phyloP scores from a whole-genome alignment of 2,113 vertebrate genomes.

The Smithornis capensis region DNA sequence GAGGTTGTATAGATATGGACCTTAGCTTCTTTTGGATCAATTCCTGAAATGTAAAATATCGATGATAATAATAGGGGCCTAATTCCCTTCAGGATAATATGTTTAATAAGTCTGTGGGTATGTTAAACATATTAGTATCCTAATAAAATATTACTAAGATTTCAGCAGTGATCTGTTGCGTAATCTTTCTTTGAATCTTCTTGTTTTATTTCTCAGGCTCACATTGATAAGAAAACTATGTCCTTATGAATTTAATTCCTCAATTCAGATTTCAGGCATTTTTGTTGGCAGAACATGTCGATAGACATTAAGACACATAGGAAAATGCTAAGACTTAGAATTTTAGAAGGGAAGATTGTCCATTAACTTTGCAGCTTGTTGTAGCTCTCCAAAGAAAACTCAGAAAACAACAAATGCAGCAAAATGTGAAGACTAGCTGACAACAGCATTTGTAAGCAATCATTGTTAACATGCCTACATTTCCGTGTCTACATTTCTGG shows the following conservation, averaged over 20 bases:
- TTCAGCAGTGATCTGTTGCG: background rate
- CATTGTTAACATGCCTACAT: background rate
- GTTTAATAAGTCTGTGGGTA: background rate
- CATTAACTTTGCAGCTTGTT: background rate
- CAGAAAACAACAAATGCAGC: background rate
- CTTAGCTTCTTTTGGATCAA: background rate
- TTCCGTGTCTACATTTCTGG: background rate
- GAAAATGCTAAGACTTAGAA: background rate
- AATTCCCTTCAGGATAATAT: background rate
- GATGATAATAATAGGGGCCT: background rate
- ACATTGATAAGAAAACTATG: background rate
- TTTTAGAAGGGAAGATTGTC: background rate
- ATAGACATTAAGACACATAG: background rate
- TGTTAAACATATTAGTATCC: background rate
- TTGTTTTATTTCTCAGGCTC: background rate
- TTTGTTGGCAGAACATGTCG: background rate
- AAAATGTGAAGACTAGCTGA: background rate
- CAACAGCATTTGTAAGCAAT: background rate
- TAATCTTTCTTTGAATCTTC: background rate
- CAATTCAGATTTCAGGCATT: background rate
- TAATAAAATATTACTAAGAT: background rate
- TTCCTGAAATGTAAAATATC: background rate
- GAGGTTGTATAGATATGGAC: background rate
- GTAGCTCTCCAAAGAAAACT: background rate
- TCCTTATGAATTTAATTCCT: background rate